Percentiles rank a stretch among this genome's conserved stretches.
These are phyloP conservation scores for Drosophila paracracens DNA, from an alignment of 2,888 invertebrate species.

Conservation along the genomic window DNA sequence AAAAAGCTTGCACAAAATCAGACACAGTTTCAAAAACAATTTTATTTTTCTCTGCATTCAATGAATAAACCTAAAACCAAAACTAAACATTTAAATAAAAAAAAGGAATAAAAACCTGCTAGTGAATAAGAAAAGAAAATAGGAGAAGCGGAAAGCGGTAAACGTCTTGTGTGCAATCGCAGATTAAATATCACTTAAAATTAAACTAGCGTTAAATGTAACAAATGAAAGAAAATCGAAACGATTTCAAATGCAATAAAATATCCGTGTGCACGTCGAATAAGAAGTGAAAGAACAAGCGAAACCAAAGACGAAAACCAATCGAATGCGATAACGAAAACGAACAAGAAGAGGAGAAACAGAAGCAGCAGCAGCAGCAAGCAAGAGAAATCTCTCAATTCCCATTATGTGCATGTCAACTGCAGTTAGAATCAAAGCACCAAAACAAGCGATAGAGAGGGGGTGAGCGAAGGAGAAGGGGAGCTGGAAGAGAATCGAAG, in stretches of 20 bases:
- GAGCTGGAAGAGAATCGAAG: background rate
- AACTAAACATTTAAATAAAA: constrained; percentile 25
- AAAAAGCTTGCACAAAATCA: background rate
- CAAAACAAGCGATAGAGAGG: constrained; percentile 43
- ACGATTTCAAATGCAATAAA: constrained; percentile 76
- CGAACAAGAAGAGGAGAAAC: constrained; percentile 1
- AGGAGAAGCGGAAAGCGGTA: constrained; percentile 7
- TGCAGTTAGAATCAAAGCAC: constrained; percentile 79
- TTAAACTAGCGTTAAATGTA: constrained; percentile 79
- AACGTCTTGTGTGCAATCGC: constrained; percentile 43
- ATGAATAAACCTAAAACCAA: background rate
- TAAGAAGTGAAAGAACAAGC: constrained; percentile 13
- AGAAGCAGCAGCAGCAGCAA: constrained; percentile 23
- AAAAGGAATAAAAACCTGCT: constrained; percentile 5
- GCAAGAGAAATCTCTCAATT: constrained; percentile 76
- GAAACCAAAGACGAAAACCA: constrained; percentile 64
- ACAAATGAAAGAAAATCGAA: constrained; percentile 79
- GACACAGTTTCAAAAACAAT: background rate
- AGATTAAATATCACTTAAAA: constrained; percentile 81
- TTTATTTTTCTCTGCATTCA: background rate
- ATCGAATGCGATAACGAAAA: constrained; percentile 68
- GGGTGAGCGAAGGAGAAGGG: background rate
- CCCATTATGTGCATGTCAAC: constrained; percentile 81
- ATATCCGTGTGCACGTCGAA: constrained; percentile 51
- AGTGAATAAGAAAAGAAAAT: background rate